phyloP scores from a whole-genome alignment of 2,797 vertebrate genomes.

The Centropyge bicolor region DNA sequence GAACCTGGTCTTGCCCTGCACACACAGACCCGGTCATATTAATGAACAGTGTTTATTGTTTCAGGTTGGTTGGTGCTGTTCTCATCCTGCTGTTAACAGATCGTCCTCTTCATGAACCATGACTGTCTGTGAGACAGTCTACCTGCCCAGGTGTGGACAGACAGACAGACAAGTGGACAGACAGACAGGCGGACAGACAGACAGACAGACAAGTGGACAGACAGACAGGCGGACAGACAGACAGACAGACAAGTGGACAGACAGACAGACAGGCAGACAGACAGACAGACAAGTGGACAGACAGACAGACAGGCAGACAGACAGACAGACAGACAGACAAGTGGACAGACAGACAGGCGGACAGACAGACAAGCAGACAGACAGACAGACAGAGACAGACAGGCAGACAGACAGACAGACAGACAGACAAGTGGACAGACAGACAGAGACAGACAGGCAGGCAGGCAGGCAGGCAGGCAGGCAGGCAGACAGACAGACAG shows the following conservation, averaged over 20 bases:
- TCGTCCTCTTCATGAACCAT: neutral
- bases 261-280: neutral
- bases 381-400: slow-evolving; percentile 12
- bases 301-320: neutral
- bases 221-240: slow-evolving; percentile 12
- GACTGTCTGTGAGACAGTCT: neutral
- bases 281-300: too few relatives aligned
- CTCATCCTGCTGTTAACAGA: neutral
- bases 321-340: slow-evolving; percentile 3
- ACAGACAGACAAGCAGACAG: neutral
- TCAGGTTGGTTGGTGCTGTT: neutral
- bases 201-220: neutral
- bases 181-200: neutral
- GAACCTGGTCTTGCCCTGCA: neutral
- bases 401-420: neutral
- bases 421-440: too few relatives aligned
- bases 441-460: slow-evolving; percentile 7
- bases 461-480: too few relatives aligned
- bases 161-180: slow-evolving; percentile 2
- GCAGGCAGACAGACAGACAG: neutral
- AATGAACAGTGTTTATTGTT: neutral
- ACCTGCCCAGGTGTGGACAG: slow-evolving; percentile 8
- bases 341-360: slow-evolving; percentile 8
- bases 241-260: neutral
- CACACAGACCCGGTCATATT: neutral